Evolutionary conservation across 2,797 vertebrate species (phyloP).

Genomic region (Coracias cyanogaster): DNA sequence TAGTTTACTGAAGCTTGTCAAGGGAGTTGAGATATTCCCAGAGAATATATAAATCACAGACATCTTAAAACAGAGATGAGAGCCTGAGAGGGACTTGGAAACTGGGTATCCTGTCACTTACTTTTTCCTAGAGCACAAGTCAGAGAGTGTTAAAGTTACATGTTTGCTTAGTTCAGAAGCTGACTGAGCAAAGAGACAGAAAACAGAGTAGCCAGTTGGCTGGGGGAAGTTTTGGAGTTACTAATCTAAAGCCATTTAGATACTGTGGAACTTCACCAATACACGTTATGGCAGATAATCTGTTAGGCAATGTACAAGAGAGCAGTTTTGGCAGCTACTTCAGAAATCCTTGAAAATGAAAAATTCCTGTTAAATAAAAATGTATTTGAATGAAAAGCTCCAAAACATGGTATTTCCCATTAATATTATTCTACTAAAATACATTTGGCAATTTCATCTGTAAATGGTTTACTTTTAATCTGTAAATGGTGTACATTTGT

Average conservation of each 20-base stretch:
- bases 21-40: constrained; percentile 2
- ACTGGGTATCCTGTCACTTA: neutral
- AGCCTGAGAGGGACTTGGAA: neutral
- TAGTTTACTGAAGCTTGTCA: neutral
- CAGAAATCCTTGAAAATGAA: neutral
- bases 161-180: neutral
- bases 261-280: neutral
- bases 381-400: neutral
- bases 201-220: neutral
- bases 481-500: neutral
- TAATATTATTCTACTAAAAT: neutral
- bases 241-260: neutral
- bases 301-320: neutral
- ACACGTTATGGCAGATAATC: neutral
- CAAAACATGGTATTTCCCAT: neutral
- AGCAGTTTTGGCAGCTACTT: neutral
- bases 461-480: neutral
- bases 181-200: neutral
- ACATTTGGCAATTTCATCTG: fast-evolving
- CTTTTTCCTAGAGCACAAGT: neutral
- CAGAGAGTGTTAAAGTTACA: neutral
- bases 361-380: neutral
- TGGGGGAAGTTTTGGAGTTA: neutral
- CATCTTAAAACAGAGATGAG: neutral
- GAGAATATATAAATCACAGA: neutral